These are phyloP conservation scores for Rhinoptilus africanus DNA, from an alignment of 2,113 vertebrate genomes.

Conservation along the genomic window DNA sequence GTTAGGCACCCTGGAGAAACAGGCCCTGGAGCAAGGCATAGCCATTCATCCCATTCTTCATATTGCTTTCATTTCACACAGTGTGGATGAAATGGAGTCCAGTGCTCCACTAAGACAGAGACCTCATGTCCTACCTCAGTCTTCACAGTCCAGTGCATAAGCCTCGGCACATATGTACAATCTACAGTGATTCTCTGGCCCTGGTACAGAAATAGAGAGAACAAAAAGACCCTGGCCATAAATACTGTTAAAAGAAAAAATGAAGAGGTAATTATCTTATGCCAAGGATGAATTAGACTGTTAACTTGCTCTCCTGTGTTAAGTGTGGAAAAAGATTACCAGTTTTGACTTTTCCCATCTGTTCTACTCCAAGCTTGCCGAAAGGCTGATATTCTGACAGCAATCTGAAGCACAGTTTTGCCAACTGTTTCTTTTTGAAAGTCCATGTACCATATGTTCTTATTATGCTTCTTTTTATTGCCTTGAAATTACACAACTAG, in stretches of 20 bases:
- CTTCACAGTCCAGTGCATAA: neutral
- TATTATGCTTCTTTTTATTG: constrained; percentile 42
- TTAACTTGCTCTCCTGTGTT: constrained; percentile 4
- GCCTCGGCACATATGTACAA: neutral
- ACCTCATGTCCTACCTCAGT: neutral
- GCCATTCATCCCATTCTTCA: neutral
- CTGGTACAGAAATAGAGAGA: neutral
- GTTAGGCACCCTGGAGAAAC: neutral
- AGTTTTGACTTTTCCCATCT: constrained; percentile 69
- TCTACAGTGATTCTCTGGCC: neutral
- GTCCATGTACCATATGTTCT: constrained; percentile 52
- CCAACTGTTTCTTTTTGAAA: constrained; percentile 51
- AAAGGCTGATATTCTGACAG: constrained; percentile 63
- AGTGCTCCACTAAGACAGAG: neutral
- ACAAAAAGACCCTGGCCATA: neutral
- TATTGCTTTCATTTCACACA: neutral
- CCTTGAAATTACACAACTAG: neutral
- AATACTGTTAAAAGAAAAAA: neutral
- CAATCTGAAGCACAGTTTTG: constrained; percentile 25
- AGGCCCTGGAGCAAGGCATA: neutral
- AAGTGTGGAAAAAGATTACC: constrained; percentile 19
- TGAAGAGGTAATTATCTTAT: neutral
- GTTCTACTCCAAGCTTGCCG: constrained; percentile 44
- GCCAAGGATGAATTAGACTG: neutral
- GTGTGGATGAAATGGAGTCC: neutral